Evolutionary conservation across 2,888 invertebrate species (phyloP), one percentile per base, ranked within the genome.

Genomic region (Himalopsyche japonica): DNA sequence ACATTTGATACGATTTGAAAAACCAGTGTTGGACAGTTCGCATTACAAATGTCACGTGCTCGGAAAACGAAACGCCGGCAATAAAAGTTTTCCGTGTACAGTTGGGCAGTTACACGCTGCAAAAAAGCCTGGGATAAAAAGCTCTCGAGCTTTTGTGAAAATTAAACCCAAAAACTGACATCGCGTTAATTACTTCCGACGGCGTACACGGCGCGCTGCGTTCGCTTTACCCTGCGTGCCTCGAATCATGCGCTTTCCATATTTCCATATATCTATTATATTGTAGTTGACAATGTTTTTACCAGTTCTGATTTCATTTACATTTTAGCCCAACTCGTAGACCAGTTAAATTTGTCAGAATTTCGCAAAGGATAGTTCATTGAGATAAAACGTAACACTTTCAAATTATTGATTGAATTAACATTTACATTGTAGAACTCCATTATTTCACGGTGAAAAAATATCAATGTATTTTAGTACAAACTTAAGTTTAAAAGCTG

Each of bases 21-120:
- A 84, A 81, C 77, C 78, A 57, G 81, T 84, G 79, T 81, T 49
- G 20, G 78, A 84, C 84, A 84, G 64, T 43, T 70, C 78, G 81
- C 64, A 81, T 81, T 81, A 84, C 84, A 81, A 78, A 77, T 81
- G 84, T 81, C 81, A 81, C 78, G 57, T 57, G 43, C 27, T 18
- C 70, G 20, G 70, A 81, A 84, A 83, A 80, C 80, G 80, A 80
- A 83, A 80, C 32, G 83, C 20, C 18, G 57, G 64, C 81, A 84
- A 48, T 84, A 84, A 84, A 84, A 84, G 80, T 84, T 84, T 20
- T 27, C 32, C 81, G 34, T 70, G 32, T 79, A 49, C 57, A 47
- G 79, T 24, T 20, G 81, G 76, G 34, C 81, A 34, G 70, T 81
- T 64, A 76, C 64, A 76, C n/a, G 81, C 64, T 57, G 57, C 57